Percentiles rank a stretch among this genome's conserved stretches.
Conservation (phyloP, 2,113 vertebrate genomes). For the Theropithecus gelada region DNA sequence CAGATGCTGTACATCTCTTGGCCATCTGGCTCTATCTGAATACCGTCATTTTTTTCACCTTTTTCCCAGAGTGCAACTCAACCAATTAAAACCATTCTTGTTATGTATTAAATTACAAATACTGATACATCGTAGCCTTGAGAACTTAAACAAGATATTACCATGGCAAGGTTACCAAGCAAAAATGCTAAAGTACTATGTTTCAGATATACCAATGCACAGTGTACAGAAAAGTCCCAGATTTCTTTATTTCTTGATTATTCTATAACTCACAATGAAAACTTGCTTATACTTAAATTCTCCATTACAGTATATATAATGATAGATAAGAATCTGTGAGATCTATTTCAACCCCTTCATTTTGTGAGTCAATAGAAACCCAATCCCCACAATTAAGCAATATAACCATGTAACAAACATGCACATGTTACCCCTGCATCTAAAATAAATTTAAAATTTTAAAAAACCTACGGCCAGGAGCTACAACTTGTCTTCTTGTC, state of each 20-base stretch:
- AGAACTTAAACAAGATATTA: neutral
- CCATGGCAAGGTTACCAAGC: neutral
- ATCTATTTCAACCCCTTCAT: neutral
- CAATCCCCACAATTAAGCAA: too few species aligned
- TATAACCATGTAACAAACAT: too few species aligned
- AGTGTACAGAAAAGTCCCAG: neutral
- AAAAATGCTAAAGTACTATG: neutral
- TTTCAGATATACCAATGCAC: neutral
- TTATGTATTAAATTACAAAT: neutral
- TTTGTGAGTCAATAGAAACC: neutral
- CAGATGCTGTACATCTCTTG: conserved; percentile 43
- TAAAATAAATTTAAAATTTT: neutral
- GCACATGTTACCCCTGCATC: too few species aligned
- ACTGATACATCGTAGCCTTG: neutral
- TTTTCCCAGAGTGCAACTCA: conserved; percentile 59
- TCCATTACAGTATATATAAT: neutral
- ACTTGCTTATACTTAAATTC: neutral
- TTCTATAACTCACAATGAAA: conserved; percentile 1
- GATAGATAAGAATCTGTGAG: neutral
- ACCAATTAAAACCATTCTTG: conserved; percentile 55
- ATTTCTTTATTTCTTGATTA: neutral
- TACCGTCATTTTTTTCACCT: conserved; percentile 3
- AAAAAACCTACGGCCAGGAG: neutral
- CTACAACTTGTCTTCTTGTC: neutral
- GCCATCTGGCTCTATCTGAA: conserved; percentile 57